Evolutionary conservation across 2,797 vertebrate genomes (phyloP).

Genomic region (Schizopygopsis malacanthus): DNA sequence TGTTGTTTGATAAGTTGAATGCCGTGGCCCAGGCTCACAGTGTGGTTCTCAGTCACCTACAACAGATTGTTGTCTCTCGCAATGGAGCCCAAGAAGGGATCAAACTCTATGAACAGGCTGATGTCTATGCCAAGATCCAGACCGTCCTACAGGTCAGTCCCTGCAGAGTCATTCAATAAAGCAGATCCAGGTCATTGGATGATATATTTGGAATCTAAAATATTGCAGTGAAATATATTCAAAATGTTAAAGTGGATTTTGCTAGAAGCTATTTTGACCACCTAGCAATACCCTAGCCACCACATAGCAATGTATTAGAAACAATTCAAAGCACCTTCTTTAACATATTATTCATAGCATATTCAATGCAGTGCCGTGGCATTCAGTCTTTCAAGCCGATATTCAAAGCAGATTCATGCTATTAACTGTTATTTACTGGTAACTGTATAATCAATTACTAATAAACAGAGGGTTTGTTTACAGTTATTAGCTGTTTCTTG

Average conservation of each 20-base stretch:
- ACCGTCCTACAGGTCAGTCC: constrained; percentile 91
- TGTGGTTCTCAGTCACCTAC: constrained; percentile 89
- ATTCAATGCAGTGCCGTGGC: not conserved
- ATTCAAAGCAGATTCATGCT: not conserved
- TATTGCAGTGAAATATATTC: not conserved
- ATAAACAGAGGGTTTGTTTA: constrained; percentile 2
- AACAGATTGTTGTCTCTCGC: constrained; percentile 82
- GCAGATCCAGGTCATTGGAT: not conserved
- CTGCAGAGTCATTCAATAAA: not conserved
- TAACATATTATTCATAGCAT: not conserved
- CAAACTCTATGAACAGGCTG: constrained; percentile 97
- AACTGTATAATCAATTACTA: not conserved
- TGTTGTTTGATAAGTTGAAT: constrained; percentile 96
- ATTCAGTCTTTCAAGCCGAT: not conserved
- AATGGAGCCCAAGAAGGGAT: constrained; percentile 83
- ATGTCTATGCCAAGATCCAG: constrained; percentile 98
- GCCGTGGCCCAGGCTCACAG: constrained; percentile 92
- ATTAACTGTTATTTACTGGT: constrained; percentile 7
- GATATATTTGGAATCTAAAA: not conserved
- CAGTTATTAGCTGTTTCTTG: not conserved
- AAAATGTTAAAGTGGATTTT: not conserved
- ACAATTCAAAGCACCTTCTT: not conserved
- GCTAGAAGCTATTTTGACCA: not conserved
- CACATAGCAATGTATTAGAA: not conserved
- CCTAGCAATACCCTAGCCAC: not conserved